phyloP scores from a whole-genome alignment of 2,113 vertebrate species.

The Fregetta grallaria region DNA sequence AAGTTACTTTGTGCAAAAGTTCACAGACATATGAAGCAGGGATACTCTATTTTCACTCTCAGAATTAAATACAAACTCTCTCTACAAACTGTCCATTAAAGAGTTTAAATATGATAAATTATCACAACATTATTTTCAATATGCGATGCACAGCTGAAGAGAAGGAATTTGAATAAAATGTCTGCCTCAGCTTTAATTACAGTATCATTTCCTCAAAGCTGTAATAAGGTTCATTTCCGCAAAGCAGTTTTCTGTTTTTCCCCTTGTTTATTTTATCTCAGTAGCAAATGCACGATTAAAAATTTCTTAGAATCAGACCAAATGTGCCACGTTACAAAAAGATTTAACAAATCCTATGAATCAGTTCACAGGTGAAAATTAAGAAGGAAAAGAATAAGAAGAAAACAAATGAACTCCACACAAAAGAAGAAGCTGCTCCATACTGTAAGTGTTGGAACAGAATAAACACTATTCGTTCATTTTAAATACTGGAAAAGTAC shows the following conservation, averaged over 20 bases:
- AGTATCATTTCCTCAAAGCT: constrained; percentile 39
- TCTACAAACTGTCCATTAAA: not conserved
- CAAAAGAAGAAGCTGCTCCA: not conserved
- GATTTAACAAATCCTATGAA: not conserved
- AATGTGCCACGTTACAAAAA: not conserved
- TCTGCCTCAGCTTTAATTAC: constrained; percentile 28
- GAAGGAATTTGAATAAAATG: constrained; percentile 10
- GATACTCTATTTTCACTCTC: not conserved
- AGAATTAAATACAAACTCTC: not conserved
- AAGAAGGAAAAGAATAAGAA: not conserved
- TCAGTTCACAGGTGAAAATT: not conserved
- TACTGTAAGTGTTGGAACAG: not conserved
- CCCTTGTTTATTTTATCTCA: constrained; percentile 31
- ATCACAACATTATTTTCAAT: not conserved
- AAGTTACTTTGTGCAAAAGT: not conserved
- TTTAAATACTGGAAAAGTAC: not conserved
- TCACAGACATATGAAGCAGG: not conserved
- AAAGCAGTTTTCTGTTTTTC: constrained; percentile 2
- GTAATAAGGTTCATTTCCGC: constrained; percentile 22
- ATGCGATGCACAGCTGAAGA: constrained; percentile 9
- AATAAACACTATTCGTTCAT: not conserved
- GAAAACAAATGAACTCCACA: not conserved
- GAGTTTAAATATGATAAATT: not conserved
- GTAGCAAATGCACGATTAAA: not conserved
- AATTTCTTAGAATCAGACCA: not conserved